Conservation (phyloP, 2,888 invertebrate genomes). For the Gasteruption jaculator region DNA sequence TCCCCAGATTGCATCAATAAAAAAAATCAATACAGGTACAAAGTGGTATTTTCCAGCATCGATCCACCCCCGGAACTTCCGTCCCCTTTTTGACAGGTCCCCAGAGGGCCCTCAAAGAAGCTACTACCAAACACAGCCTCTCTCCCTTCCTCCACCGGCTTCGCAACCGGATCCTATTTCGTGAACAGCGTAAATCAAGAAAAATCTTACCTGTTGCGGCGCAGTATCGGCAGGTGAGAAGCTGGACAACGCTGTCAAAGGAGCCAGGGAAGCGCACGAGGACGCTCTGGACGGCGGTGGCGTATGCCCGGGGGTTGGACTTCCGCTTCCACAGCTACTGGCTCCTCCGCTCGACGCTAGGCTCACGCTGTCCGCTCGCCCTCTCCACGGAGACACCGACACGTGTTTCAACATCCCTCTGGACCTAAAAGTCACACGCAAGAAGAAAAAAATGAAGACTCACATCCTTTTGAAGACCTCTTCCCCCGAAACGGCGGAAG, state of each 20-base stretch:
- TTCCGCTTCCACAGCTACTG: constrained; percentile 64
- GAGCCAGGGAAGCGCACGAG: constrained; percentile 46
- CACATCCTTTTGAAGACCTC: constrained; percentile 12
- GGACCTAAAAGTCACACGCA: too few relatives aligned
- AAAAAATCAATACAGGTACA: too few relatives aligned
- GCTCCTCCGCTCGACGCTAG: constrained; percentile 62
- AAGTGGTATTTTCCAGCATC: too few relatives aligned
- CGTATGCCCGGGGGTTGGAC: constrained; percentile 69
- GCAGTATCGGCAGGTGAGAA: constrained; percentile 44
- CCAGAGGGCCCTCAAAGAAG: too few relatives aligned
- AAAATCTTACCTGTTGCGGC: constrained; percentile 44
- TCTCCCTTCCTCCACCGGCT: too few relatives aligned
- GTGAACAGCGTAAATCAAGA: too few relatives aligned
- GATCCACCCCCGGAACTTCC: too few relatives aligned
- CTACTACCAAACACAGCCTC: too few relatives aligned
- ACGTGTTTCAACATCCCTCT: constrained; percentile 82
- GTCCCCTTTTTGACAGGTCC: too few relatives aligned
- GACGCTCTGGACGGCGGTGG: constrained; percentile 49
- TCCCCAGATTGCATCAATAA: too few relatives aligned
- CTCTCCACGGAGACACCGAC: constrained; percentile 81
- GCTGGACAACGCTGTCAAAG: constrained; percentile 44
- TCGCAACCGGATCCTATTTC: too few relatives aligned
- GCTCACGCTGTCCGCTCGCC: constrained; percentile 79
- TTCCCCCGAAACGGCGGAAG: too few relatives aligned
- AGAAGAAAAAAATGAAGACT: constrained; percentile 15